Evolutionary conservation across 2,113 vertebrate species (phyloP).

Genomic region (Nerophis lumbriciformis): DNA sequence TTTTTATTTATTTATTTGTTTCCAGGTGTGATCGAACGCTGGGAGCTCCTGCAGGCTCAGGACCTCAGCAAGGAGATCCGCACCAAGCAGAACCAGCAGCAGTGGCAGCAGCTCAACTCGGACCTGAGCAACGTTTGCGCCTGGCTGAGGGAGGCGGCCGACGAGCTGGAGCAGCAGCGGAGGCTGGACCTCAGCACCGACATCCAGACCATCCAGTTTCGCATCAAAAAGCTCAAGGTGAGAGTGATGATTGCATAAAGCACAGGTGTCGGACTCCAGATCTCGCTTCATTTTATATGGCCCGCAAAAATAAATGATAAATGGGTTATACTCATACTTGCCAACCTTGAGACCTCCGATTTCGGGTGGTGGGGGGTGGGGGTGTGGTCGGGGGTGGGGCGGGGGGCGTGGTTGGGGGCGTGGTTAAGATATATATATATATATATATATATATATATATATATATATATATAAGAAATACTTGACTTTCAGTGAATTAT

Average conservation of each 20-base stretch:
- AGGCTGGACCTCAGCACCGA: slow-evolving; percentile 81
- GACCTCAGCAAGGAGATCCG: slow-evolving; percentile 88
- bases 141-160: slow-evolving; percentile 83
- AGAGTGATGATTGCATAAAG: not conserved
- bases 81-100: slow-evolving; percentile 91
- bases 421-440: too few relatives aligned
- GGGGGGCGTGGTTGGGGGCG: too few relatives aligned
- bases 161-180: slow-evolving; percentile 80
- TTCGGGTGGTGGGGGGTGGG: too few relatives aligned
- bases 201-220: slow-evolving; percentile 82
- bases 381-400: too few relatives aligned
- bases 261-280: not conserved
- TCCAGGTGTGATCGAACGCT: slow-evolving; percentile 92
- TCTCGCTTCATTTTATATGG: too few relatives aligned
- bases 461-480: too few relatives aligned
- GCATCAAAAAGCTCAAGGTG: slow-evolving; percentile 91
- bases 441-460: too few relatives aligned
- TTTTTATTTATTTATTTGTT: too few relatives aligned
- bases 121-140: slow-evolving; percentile 81
- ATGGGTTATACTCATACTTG: too few relatives aligned
- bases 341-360: too few relatives aligned
- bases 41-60: slow-evolving; percentile 96
- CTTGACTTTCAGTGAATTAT: too few relatives aligned
- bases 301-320: too few relatives aligned
- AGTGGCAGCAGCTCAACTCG: slow-evolving; percentile 90